These are phyloP conservation scores for Schlechtendalia chinensis DNA, from an alignment of 1,140 invertebrate genomes.

Conservation along the genomic window DNA sequence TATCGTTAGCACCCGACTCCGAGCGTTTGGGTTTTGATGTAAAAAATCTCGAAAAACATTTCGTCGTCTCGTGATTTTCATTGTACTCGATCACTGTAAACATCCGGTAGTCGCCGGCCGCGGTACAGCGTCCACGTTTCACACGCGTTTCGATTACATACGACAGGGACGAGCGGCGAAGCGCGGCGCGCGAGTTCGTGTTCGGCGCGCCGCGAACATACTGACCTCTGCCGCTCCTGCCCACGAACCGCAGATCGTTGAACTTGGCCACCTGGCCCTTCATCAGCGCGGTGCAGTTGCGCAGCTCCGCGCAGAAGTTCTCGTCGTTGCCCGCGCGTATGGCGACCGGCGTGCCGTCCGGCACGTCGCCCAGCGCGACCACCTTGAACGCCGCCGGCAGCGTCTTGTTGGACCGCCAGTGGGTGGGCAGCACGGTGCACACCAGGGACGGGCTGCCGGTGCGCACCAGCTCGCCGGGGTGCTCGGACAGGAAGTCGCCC, in stretches of 20 bases:
- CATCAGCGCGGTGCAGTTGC: slow-evolving; percentile 92
- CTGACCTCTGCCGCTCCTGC: slow-evolving; percentile 92
- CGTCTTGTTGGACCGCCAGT: slow-evolving; percentile 98
- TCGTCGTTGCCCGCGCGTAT: slow-evolving; percentile 96
- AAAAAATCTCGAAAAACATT: no score
- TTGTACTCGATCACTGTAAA: no score
- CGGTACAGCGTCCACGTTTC: no score
- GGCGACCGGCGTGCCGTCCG: slow-evolving; percentile 93
- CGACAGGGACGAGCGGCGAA: no score
- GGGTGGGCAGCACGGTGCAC: slow-evolving; percentile 86
- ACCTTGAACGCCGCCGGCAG: slow-evolving; percentile 92
- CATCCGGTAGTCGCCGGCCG: no score
- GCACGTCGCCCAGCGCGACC: slow-evolving; percentile 84
- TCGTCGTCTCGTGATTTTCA: no score
- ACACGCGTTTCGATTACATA: no score
- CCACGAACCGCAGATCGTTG: slow-evolving; percentile 95
- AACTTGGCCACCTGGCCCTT: slow-evolving; percentile 98
- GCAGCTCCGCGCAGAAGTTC: slow-evolving; percentile 91
- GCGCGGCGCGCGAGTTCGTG: no score
- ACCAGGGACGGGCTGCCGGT: slow-evolving; percentile 91
- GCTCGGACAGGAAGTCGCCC: slow-evolving; percentile 86
- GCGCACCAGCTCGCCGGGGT: slow-evolving; percentile 86
- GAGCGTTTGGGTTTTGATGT: no score
- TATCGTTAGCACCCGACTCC: no score
- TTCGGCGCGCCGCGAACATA: no score